phyloP scores from a whole-genome alignment of 2,113 vertebrate genomes.

The Donacobius atricapilla region DNA sequence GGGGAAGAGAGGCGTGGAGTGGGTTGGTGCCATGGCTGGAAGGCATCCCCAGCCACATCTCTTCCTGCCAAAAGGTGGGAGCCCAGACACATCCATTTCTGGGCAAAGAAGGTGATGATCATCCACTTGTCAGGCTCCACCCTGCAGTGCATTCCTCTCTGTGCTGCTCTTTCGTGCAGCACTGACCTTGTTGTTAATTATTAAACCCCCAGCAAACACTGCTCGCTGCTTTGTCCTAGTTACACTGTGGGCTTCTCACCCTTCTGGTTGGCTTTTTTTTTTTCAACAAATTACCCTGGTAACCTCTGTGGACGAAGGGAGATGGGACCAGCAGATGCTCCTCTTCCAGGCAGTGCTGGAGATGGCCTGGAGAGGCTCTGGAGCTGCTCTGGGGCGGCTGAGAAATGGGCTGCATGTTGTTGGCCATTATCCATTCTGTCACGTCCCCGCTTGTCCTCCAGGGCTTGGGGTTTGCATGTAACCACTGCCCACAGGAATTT shows the following conservation, averaged over 20 bases:
- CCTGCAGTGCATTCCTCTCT: neutral
- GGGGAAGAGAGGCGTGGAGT: neutral
- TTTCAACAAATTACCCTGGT: neutral
- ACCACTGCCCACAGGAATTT: neutral
- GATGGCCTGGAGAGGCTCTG: neutral
- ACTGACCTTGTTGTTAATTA: slow-evolving; percentile 61
- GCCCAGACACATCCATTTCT: fast-evolving
- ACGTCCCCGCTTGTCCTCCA: neutral
- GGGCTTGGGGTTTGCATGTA: neutral
- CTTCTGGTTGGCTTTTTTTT: neutral
- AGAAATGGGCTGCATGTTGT: neutral
- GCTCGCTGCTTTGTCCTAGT: slow-evolving; percentile 3
- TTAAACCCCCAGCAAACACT: slow-evolving; percentile 56
- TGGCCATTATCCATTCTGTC: neutral
- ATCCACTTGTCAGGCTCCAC: fast-evolving
- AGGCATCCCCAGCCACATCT: neutral
- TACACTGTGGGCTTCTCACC: neutral
- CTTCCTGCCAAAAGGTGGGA: neutral
- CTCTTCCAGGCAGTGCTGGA: neutral
- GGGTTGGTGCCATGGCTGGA: neutral
- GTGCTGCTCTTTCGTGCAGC: neutral
- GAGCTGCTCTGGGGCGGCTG: neutral
- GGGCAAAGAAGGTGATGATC: neutral
- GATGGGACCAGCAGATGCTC: neutral
- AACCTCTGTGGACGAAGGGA: neutral